Conservation (phyloP, 2,797 vertebrate genomes). For the Valencia hispanica region DNA sequence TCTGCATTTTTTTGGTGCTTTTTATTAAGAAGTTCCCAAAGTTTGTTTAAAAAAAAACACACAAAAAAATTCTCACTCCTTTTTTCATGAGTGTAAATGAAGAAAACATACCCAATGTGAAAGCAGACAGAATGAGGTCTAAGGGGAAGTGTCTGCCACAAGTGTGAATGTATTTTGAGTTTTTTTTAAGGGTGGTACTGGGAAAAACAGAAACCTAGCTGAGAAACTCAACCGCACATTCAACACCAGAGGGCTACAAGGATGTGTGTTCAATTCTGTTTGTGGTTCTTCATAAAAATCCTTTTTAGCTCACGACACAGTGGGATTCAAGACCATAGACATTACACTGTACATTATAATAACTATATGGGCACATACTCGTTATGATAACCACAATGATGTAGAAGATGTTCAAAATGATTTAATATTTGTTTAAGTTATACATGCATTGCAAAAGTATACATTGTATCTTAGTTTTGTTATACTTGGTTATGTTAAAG, state of each 20-base stretch:
- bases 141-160: slow-evolving; percentile 45
- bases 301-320: not conserved
- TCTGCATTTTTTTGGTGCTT: too few species aligned
- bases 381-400: not conserved
- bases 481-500: not conserved
- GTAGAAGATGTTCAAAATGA: not conserved
- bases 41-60: not conserved
- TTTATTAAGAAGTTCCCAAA: not conserved
- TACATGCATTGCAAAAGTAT: too few species aligned
- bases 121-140: slow-evolving; percentile 47
- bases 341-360: not conserved
- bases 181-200: slow-evolving; percentile 19
- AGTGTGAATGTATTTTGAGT: slow-evolving; percentile 27
- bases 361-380: not conserved
- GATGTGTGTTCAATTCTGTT: slow-evolving; percentile 24
- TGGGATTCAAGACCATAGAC: not conserved
- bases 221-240: slow-evolving; percentile 67
- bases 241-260: slow-evolving; percentile 40
- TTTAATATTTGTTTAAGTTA: not conserved
- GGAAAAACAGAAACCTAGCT: slow-evolving; percentile 58
- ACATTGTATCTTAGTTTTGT: not conserved
- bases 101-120: slow-evolving; percentile 31
- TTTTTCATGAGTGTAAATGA: not conserved
- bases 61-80: not conserved
- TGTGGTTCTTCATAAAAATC: slow-evolving; percentile 34